phyloP scores from a whole-genome alignment of 2,797 vertebrate species.

The Anguilla marmorata region DNA sequence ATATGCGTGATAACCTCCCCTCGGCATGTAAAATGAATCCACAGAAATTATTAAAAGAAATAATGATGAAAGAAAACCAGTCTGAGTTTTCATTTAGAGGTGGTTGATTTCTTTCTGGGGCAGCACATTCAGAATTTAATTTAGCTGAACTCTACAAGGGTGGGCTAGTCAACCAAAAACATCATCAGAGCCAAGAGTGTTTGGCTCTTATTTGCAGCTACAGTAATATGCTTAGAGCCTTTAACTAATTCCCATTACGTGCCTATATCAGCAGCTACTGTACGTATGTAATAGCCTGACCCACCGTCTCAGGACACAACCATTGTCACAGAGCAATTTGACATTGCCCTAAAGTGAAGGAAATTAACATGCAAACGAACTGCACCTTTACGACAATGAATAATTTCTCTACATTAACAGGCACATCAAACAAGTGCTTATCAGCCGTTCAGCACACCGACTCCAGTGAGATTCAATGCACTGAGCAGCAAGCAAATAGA shows the following conservation, averaged over 20 bases:
- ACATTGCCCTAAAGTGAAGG: slow-evolving; percentile 28
- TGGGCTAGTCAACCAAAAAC: neutral
- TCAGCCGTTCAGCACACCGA: slow-evolving; percentile 21
- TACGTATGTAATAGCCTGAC: neutral
- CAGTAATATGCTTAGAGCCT: slow-evolving; percentile 10
- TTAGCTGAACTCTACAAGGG: neutral
- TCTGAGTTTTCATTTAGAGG: neutral
- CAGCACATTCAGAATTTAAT: neutral
- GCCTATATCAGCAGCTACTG: neutral
- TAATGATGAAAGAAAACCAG: neutral
- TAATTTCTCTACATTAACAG: slow-evolving; percentile 21
- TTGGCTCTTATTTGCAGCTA: neutral
- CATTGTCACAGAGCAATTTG: slow-evolving; percentile 8
- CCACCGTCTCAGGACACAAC: slow-evolving; percentile 27
- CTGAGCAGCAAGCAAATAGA: neutral
- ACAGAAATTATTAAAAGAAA: neutral
- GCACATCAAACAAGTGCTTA: slow-evolving; percentile 29
- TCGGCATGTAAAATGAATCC: neutral
- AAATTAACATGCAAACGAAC: slow-evolving; percentile 41
- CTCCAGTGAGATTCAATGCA: slow-evolving; percentile 20
- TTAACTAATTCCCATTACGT: neutral
- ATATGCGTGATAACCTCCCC: neutral
- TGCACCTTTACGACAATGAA: slow-evolving; percentile 7
- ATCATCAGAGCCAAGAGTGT: neutral
- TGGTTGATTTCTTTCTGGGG: neutral